These are phyloP conservation scores for Brachionus calyciflorus DNA, from an alignment of 1,140 invertebrate genomes.

Conservation along the genomic window DNA sequence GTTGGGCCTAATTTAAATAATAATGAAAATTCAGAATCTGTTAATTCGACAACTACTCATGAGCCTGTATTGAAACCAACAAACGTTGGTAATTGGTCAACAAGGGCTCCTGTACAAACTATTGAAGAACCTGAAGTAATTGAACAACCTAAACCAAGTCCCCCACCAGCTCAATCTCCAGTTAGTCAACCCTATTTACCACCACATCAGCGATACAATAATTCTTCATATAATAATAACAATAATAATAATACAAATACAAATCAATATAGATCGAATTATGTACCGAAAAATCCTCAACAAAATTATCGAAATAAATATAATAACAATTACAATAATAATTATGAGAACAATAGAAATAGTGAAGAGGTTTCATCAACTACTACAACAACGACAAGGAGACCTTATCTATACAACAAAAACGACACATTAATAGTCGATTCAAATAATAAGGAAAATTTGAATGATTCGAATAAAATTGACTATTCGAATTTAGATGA, in stretches of 20 bases:
- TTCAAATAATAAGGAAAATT: conserved; percentile 38
- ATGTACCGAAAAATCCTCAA: not conserved
- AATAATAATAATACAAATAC: not conserved
- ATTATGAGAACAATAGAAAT: not conserved
- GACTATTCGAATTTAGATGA: conserved; percentile 7
- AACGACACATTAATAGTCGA: not conserved
- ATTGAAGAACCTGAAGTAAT: not conserved
- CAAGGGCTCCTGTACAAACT: not conserved
- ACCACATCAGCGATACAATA: not conserved
- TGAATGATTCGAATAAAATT: not conserved
- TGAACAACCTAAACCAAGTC: not conserved
- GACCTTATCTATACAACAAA: conserved; percentile 24
- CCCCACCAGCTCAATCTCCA: not conserved
- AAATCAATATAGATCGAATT: not conserved
- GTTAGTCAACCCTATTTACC: not conserved
- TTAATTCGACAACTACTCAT: not conserved
- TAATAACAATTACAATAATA: not conserved
- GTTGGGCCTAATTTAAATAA: too few relatives aligned
- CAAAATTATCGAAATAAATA: not conserved
- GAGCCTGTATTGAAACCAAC: not conserved
- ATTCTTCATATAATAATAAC: not conserved
- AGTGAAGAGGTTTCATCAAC: not conserved
- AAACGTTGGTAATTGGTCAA: conserved; percentile 4
- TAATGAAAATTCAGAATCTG: too few relatives aligned
- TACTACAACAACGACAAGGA: not conserved